Evolutionary conservation across 1,140 invertebrate genomes (phyloP).

Genomic region (Drosophila persimilis): DNA sequence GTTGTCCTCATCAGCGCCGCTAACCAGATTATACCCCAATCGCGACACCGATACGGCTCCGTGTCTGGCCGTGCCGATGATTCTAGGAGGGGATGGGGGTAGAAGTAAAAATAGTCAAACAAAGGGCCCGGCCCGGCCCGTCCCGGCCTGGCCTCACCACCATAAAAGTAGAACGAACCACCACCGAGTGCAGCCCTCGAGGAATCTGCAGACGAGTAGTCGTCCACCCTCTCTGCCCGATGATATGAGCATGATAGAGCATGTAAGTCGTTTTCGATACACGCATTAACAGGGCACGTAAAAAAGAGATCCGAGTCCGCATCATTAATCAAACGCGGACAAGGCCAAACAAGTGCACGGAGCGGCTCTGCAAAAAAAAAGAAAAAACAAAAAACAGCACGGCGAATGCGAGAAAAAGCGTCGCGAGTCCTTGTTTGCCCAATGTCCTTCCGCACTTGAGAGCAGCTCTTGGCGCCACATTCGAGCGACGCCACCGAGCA

Average conservation of each 20-base stretch:
- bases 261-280: conserved; percentile 56
- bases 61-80: conserved; percentile 13
- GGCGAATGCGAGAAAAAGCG: conserved; percentile 30
- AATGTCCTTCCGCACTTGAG: conserved; percentile 26
- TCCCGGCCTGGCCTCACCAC: conserved; percentile 1
- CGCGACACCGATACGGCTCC: conserved; percentile 64
- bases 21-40: conserved; percentile 81
- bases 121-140: conserved; percentile 23
- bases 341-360: conserved; percentile 51
- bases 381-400: conserved; percentile 21
- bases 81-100: neutral
- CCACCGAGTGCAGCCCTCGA: conserved; percentile 25
- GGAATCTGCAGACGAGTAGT: conserved; percentile 7
- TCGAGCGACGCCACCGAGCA: neutral
- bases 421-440: conserved; percentile 23
- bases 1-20: conserved; percentile 51
- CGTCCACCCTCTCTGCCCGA: conserved; percentile 7
- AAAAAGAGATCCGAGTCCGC: conserved; percentile 44
- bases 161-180: conserved; percentile 10
- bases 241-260: conserved; percentile 9
- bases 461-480: conserved; percentile 5
- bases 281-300: conserved; percentile 52
- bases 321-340: conserved; percentile 70
- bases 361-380: neutral
- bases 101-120: conserved; percentile 63